phyloP scores from a whole-genome alignment of 2,797 vertebrate species.

The Phataginus tetradactyla region DNA sequence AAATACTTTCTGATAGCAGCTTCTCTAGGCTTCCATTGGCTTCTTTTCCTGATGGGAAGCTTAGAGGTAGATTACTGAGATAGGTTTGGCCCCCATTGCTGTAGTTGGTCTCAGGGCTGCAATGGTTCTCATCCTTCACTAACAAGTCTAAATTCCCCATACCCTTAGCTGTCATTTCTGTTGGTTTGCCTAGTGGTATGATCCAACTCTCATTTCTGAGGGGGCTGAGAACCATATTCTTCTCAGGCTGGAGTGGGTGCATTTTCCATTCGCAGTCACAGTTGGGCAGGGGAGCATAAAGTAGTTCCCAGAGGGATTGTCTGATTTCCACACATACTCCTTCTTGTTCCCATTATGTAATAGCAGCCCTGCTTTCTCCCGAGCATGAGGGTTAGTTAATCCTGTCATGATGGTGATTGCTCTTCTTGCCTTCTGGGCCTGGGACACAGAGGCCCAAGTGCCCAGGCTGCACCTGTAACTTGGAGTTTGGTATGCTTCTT shows the following conservation, averaged over 20 bases:
- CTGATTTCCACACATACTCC: background rate
- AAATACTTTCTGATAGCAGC: constrained; percentile 22
- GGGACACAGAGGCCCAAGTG: background rate
- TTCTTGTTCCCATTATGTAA: constrained; percentile 20
- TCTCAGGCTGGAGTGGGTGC: background rate
- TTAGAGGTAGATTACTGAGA: background rate
- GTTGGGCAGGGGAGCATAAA: background rate
- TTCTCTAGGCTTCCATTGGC: background rate
- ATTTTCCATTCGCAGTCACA: background rate
- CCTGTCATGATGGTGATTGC: background rate
- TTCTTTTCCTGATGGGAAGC: constrained; percentile 24
- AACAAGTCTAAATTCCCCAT: background rate
- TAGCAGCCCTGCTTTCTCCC: background rate
- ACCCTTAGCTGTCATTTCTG: constrained; percentile 27
- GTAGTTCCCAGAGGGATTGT: background rate
- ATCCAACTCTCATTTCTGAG: constrained; percentile 32
- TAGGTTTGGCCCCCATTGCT: background rate
- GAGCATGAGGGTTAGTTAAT: constrained; percentile 33
- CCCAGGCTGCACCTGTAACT: background rate
- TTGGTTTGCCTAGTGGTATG: background rate
- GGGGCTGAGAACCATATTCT: background rate
- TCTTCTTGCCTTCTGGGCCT: constrained; percentile 14
- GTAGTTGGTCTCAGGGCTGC: background rate
- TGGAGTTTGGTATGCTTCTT: background rate
- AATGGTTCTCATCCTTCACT: background rate